Evolutionary conservation across 2,888 invertebrate species (phyloP), one percentile per base, ranked within the genome.

Genomic region (Eremobia ochroleuca): DNA sequence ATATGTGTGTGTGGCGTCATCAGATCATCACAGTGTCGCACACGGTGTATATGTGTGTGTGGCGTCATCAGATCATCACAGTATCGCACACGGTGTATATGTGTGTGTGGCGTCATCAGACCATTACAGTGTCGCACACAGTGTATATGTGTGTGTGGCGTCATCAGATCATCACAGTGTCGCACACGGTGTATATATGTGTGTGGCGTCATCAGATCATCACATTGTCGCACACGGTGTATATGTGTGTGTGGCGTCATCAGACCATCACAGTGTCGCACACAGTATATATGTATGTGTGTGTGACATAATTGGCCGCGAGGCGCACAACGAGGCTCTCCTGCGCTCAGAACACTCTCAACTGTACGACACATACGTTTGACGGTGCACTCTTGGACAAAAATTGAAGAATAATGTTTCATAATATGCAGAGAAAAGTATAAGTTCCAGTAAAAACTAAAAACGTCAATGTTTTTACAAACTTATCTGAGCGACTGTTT

Each of bases 301-400:
- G 31, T 31, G 40, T 28, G 49, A 64, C 13, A 37, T 76, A 68
- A 64, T 68, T 68, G 61, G 52, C 66, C 61, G 59, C 25, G 9
- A n/a, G 21, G 31, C 31, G 49, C n/a, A 9, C 13, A 15, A 37
- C 37, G 58, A 4, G 15, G 34, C 34, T 55, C n/a, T 34, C 64
- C 40, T 25, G 43, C 59, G 66, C 73, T 43, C 61, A 8, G 34
- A 82, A 61, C n/a, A 13, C 81, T 62, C 70, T 76, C 55, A 49
- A n/a, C n/a, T 46, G 18, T 8, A 15, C 64, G 49, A 15, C 58
- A 37, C 76, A n/a, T n/a, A 55, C 71, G 77, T 70, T 55, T 76
- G 52, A n/a, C 58, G 76, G 18, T 21, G 46, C 34, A 4, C 37
- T 2, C n/a, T 65, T 34, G 9, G 9, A 31, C 25, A 43, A 52